Evolutionary conservation across 2,888 invertebrate genomes (phyloP), one percentile per base, ranked within the genome.

Genomic region (Orthosia gothica): DNA sequence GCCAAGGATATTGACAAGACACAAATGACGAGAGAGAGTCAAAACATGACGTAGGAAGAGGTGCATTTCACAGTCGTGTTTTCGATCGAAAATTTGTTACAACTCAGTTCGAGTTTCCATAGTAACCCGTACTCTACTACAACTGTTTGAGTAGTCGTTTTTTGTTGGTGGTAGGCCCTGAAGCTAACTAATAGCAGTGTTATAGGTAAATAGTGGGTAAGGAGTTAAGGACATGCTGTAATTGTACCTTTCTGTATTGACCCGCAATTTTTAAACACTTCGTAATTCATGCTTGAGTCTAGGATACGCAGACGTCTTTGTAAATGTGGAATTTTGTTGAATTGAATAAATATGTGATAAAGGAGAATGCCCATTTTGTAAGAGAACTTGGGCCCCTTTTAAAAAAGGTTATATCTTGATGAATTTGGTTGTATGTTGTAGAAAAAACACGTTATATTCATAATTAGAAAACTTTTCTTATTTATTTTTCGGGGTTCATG

Each of bases 181-280:
- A 77, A 86, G 88, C 82, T 82, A 85, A 88, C 84, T 89, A 89
- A 91, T 90, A 88, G 87, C 88, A 85, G 75, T 86, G 85, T 83
- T 86, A 83, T 84, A 80, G 82, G 83, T 87, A 90, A 90, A 89
- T 89, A 86, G 76, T 81, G 83, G 80, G 68, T 80, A 83, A 79
- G 70, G 76, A 66, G 80, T 67, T 80, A 83, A 79, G 70, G 76
- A 66, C 79, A 80, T 76, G 70, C 75, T 82, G 74, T 84, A 86
- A 87, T 85, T 84, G 80, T 85, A 80, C 64, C 64, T 67, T 68
- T 74, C 80, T 86, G 65, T 69, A 65, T 74, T 82, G 65, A 73
- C 76, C 73, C 68, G 74, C 63, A 81, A 76, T 55, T 76, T 67
- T 68, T 61, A 74, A 81, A 83, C 73, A 75, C 71, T 58, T 78